A percentile compares a stretch with the other conserved stretches of the same genome.
Conservation (phyloP, 2,888 invertebrate species). For the Diloba caeruleocephala region DNA sequence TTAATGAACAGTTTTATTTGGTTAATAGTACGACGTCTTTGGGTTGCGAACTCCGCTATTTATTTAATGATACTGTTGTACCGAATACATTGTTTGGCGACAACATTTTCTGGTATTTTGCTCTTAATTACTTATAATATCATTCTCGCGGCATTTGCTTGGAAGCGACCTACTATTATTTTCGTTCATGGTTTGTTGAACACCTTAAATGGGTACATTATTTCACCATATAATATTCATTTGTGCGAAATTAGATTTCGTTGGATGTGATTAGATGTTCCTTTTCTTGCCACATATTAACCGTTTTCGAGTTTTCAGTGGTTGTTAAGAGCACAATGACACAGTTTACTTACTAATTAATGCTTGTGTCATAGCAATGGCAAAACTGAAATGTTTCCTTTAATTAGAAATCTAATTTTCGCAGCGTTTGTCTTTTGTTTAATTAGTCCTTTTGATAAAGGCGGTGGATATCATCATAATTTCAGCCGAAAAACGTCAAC, state of each 20-base stretch:
- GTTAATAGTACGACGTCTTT: slow-evolving; percentile 51
- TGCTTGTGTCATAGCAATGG: slow-evolving; percentile 48
- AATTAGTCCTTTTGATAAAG: slow-evolving; percentile 40
- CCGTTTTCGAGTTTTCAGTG: slow-evolving; percentile 53
- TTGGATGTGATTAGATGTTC: slow-evolving; percentile 45
- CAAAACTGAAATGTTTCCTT: slow-evolving; percentile 60
- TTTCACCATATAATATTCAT: slow-evolving; percentile 64
- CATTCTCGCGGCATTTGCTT: slow-evolving; percentile 64
- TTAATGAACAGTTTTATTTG: slow-evolving; percentile 65
- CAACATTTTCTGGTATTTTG: slow-evolving; percentile 71
- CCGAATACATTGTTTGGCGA: slow-evolving; percentile 72
- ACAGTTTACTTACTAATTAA: slow-evolving; percentile 69
- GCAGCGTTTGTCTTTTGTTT: slow-evolving; percentile 42
- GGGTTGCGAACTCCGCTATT: slow-evolving; percentile 54
- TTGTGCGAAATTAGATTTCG: slow-evolving; percentile 72
- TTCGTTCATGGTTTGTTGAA: slow-evolving; percentile 78
- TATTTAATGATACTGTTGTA: slow-evolving; percentile 66
- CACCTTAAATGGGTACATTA: slow-evolving; percentile 71
- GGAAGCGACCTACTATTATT: slow-evolving; percentile 69
- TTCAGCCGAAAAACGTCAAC: background rate
- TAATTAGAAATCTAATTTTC: slow-evolving; percentile 72
- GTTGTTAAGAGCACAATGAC: slow-evolving; percentile 62
- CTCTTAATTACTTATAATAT: slow-evolving; percentile 80
- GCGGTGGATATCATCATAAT: slow-evolving; percentile 12
- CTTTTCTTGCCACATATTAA: slow-evolving; percentile 59